phyloP scores from a whole-genome alignment of 2,888 invertebrate genomes.

The Dasypogon diadema region DNA sequence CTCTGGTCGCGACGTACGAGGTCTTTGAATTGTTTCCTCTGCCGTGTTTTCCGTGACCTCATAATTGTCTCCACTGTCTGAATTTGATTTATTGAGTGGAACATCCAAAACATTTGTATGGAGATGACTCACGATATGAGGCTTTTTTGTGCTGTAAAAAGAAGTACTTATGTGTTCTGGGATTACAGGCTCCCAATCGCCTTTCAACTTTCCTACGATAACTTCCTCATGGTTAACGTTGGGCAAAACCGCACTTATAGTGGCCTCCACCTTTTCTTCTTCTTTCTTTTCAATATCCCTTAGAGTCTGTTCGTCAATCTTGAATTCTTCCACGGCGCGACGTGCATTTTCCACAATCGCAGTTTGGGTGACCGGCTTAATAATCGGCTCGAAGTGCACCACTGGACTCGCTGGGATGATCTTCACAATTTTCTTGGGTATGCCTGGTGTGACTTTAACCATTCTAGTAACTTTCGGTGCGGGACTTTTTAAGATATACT shows the following conservation, averaged over 20 bases:
- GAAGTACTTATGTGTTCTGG: background rate
- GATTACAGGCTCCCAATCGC: constrained; percentile 62
- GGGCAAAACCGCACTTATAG: constrained; percentile 40
- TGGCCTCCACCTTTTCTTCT: constrained; percentile 64
- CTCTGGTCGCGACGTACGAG: background rate
- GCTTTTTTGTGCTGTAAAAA: constrained; percentile 4
- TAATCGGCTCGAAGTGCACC: background rate
- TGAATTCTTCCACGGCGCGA: constrained; percentile 18
- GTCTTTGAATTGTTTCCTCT: constrained; percentile 43
- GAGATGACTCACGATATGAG: constrained; percentile 19
- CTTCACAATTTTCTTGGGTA: constrained; percentile 41
- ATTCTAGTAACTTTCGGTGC: constrained; percentile 58
- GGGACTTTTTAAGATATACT: constrained; percentile 64
- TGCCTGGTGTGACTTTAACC: background rate
- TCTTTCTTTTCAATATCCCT: constrained; percentile 64
- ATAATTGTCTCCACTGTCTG: background rate
- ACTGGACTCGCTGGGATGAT: constrained; percentile 5
- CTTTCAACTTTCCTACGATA: constrained; percentile 62
- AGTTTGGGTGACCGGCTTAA: background rate
- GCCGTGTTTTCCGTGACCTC: constrained; percentile 49
- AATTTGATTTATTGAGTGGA: background rate
- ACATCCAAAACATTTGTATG: constrained; percentile 14
- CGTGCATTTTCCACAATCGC: background rate
- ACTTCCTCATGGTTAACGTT: constrained; percentile 58
- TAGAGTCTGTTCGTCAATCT: constrained; percentile 58